Conservation (phyloP, 2,113 vertebrate genomes). For the Astatotilapia flaviijosephi region DNA sequence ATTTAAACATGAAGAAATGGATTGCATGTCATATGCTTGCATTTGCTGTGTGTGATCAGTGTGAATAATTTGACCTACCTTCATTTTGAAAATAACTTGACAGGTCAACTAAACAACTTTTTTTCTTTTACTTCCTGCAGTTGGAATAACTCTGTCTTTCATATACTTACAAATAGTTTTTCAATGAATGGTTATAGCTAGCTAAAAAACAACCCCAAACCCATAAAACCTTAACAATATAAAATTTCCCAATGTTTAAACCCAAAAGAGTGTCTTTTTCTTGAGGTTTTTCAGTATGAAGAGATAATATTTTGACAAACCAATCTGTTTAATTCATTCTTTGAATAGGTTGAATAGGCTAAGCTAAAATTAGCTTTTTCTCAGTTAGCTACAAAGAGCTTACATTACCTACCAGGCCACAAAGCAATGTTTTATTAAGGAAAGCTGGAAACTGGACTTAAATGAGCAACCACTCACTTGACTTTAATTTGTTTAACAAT, state of each 20-base stretch:
- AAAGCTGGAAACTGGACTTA: neutral
- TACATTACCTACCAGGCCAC: neutral
- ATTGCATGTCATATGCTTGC: neutral
- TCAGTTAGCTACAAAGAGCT: neutral
- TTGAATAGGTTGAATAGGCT: neutral
- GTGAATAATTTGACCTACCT: neutral
- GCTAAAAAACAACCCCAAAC: neutral
- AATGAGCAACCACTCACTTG: neutral
- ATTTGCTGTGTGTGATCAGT: neutral
- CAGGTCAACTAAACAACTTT: neutral
- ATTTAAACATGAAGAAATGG: neutral
- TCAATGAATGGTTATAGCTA: neutral
- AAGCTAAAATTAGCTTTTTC: neutral
- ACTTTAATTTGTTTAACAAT: neutral
- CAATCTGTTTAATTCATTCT: neutral
- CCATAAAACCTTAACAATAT: neutral
- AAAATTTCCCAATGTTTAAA: neutral
- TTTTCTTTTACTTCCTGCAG: neutral
- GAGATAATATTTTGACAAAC: neutral
- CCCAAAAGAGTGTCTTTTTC: neutral
- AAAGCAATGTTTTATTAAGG: neutral
- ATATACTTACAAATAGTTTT: neutral
- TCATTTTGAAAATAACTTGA: neutral
- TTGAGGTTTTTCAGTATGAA: neutral
- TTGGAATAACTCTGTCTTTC: neutral